These are phyloP conservation scores for Cephus rjabovi DNA, from an alignment of 2,888 invertebrate species.

Conservation along the genomic window DNA sequence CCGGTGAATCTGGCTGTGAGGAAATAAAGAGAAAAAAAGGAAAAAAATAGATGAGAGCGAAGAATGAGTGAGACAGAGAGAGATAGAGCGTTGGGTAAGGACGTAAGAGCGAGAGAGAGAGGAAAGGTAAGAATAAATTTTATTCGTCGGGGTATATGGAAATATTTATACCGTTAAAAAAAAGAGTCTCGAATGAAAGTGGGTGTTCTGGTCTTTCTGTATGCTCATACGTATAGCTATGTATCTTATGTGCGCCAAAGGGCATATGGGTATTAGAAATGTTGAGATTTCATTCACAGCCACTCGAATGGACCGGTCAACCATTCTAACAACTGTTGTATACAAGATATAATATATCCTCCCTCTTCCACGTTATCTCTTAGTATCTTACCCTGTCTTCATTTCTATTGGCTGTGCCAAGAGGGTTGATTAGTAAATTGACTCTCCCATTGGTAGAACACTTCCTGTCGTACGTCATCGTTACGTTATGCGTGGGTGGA, in stretches of 20 bases:
- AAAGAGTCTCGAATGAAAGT: not conserved
- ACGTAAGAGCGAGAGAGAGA: not conserved
- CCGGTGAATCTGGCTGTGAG: no score
- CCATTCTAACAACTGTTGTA: not conserved
- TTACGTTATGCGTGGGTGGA: constrained; percentile 21
- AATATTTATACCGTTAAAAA: no score
- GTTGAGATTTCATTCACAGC: constrained; percentile 1
- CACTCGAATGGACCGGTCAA: constrained; percentile 1
- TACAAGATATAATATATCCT: not conserved
- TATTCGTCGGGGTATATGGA: no score
- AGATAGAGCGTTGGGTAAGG: not conserved
- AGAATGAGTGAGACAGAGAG: no score
- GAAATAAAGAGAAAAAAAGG: no score
- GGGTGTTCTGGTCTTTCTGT: not conserved
- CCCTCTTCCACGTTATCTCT: not conserved
- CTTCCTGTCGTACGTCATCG: constrained; percentile 23
- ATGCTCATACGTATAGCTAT: no score
- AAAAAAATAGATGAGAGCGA: no score
- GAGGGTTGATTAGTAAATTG: constrained; percentile 20
- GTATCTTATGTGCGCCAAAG: not conserved
- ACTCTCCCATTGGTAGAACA: constrained; percentile 14
- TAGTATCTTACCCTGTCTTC: constrained; percentile 7
- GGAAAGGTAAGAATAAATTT: not conserved
- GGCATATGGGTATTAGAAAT: not conserved
- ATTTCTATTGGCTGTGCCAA: constrained; percentile 7